Base-by-base conservation (phyloP, 1,140 invertebrate genomes). In the Batillaria attramentaria region DNA sequence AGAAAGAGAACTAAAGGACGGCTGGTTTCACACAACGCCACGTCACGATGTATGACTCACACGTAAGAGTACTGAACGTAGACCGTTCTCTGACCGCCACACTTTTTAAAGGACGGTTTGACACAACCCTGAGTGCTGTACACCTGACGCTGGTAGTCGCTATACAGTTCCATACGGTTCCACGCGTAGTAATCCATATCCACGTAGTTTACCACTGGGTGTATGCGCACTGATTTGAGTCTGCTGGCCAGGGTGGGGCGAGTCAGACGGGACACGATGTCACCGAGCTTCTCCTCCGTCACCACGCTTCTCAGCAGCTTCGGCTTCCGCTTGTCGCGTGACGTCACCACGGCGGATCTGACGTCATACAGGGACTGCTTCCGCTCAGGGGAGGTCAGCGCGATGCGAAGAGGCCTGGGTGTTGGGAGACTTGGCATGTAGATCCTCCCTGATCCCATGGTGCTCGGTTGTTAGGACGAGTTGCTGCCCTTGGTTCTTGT, bases 171-270 rank as follows among this genome's bases (percentile, higher is more conserved):
- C 79, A 80, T 80, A 13, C 62, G 39, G 33, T 57, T 57, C 79
- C 79, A 80, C 0, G 13, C 20, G 50, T 80, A 80, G 35, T 5
- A 28, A 33, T 70, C 41, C 79, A 80, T 80, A 46, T 80, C 79
- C 39, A 80, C 73, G 62, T 80, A 80, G 31, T 33, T 60, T 33
- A 43, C 54, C 20, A 50, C 6, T 5, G 72, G 79, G 31, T 68
- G n/a, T 42, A 79, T 16, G 8, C 66, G 43, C 8, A 68, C 57
- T 2, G 72, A 33, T 31, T 70, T 69, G 24, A 60, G 66, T 18
- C 37, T 69, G n/a, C 72, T 33, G 18, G 79, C 20, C 39, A 80
- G 42, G 16, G 79, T 76, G 16, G 79, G 79, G 2, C 72, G 10
- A 0, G 69, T 69, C 31, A 80, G 65, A 20, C 79, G 41, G 35